Evolutionary conservation across 2,797 vertebrate species (phyloP).

Genomic region (Pangasius sanitwongsei): DNA sequence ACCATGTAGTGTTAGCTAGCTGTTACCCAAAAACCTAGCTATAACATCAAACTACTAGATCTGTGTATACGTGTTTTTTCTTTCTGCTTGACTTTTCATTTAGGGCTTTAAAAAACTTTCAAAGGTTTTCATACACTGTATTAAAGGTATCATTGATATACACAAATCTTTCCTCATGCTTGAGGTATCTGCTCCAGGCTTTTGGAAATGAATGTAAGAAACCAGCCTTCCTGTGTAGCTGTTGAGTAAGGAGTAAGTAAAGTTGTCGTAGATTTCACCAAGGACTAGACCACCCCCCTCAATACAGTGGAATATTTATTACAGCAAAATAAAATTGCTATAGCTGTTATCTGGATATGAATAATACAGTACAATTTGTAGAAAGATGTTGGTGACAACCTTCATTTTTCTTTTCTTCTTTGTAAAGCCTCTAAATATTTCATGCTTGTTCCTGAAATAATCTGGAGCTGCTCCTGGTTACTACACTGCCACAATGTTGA

Average conservation of each 20-base stretch:
- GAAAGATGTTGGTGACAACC: background rate
- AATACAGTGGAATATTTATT: background rate
- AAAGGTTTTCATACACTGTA: background rate
- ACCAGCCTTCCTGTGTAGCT: background rate
- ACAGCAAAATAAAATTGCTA: background rate
- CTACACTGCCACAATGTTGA: constrained; percentile 31
- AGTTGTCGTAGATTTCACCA: background rate
- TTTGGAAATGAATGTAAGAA: background rate
- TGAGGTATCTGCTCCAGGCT: background rate
- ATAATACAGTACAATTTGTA: background rate
- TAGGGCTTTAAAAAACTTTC: background rate
- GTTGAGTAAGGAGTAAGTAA: background rate
- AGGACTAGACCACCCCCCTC: background rate
- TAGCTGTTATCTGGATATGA: background rate
- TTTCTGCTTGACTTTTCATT: background rate
- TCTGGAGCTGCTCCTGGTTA: constrained; percentile 1
- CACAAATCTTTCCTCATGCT: background rate
- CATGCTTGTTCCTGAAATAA: background rate
- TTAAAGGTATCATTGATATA: background rate
- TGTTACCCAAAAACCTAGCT: background rate
- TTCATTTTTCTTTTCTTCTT: background rate
- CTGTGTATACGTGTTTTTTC: background rate
- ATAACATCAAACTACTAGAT: background rate
- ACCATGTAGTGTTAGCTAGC: background rate
- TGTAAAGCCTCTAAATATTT: background rate